Percentiles rank a stretch among this genome's conserved stretches.
Evolutionary conservation across 2,113 vertebrate genomes (phyloP).

Genomic region (Antennarius striatus): DNA sequence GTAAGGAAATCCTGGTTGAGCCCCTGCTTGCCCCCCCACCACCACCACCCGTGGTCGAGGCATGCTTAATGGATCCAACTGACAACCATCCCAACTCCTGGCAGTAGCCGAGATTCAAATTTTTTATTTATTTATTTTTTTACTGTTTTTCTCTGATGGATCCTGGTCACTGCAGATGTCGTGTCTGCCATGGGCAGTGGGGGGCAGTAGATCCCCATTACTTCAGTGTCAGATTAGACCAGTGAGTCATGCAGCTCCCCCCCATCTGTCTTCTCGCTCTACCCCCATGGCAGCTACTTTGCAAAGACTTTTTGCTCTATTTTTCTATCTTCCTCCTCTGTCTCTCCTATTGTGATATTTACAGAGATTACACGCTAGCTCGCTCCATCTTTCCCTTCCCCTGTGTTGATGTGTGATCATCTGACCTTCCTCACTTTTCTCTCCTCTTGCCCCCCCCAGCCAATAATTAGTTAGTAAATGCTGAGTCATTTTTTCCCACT

Average conservation of each 20-base stretch:
- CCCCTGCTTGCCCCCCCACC: conserved; percentile 2
- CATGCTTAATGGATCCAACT: conserved; percentile 41
- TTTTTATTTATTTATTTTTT: too few relatives aligned
- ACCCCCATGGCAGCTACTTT: conserved; percentile 67
- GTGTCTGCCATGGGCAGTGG: conserved; percentile 43
- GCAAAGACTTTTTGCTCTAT: conserved; percentile 62
- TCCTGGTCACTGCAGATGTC: conserved; percentile 67
- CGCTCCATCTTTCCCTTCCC: conserved; percentile 32
- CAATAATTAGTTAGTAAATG: conserved; percentile 68
- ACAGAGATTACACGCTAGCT: conserved; percentile 48
- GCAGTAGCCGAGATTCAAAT: conserved; percentile 27
- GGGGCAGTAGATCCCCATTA: conserved; percentile 72
- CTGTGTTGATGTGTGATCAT: conserved; percentile 32
- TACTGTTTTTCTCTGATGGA: conserved; percentile 28
- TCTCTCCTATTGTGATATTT: conserved; percentile 60
- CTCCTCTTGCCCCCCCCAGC: conserved; percentile 37
- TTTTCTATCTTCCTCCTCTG: conserved; percentile 36
- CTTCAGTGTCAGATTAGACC: conserved; percentile 22
- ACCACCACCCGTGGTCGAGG: conserved; percentile 33
- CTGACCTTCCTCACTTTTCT: conserved; percentile 35
- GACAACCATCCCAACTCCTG: conserved; percentile 38
- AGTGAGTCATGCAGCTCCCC: conserved; percentile 64
- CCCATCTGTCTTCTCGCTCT: conserved; percentile 51
- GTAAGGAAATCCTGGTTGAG: conserved; percentile 35
- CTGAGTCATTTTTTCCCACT: conserved; percentile 53